A percentile compares a stretch with the other conserved stretches of the same genome.
Evolutionary conservation across 2,888 invertebrate species (phyloP).

Genomic region (Ischnus inquisitorius): DNA sequence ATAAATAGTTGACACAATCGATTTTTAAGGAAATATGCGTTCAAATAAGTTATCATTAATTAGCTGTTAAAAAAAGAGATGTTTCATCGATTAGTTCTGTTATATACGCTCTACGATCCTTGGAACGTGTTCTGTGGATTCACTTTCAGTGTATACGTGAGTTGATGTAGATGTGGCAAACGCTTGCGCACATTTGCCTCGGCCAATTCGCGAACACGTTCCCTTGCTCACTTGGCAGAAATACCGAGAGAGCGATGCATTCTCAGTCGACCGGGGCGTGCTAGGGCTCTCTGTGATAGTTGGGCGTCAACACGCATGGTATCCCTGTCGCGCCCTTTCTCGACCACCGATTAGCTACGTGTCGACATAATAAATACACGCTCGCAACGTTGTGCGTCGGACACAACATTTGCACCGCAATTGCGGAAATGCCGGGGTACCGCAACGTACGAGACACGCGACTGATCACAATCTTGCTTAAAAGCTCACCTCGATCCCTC

Average conservation of each 20-base stretch:
- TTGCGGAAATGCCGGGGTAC: conserved; percentile 67
- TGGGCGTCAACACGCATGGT: conserved; percentile 56
- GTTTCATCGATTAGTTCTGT: not conserved
- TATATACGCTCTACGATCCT: not conserved
- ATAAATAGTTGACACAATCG: no score
- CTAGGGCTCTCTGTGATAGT: conserved; percentile 19
- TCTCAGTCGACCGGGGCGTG: conserved; percentile 39
- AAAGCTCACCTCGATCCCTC: conserved; percentile 42
- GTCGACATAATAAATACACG: conserved; percentile 58
- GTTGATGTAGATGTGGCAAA: conserved; percentile 61
- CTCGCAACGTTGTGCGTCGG: not conserved
- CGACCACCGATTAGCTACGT: conserved; percentile 59
- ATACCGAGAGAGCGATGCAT: conserved; percentile 49
- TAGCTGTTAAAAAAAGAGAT: no score
- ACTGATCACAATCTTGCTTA: conserved; percentile 77
- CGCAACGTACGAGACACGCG: conserved; percentile 76
- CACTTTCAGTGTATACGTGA: not conserved
- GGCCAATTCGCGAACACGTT: conserved; percentile 2
- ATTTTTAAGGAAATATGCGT: no score
- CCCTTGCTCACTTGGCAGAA: conserved; percentile 35
- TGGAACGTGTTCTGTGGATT: not conserved
- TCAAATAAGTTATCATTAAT: no score
- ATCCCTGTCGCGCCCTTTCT: conserved; percentile 53
- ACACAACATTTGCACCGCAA: conserved; percentile 56
- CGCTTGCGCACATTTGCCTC: conserved; percentile 53